Base-by-base conservation (phyloP, 2,888 invertebrate species). In the Pseudococcus jackbeardsleyi region DNA sequence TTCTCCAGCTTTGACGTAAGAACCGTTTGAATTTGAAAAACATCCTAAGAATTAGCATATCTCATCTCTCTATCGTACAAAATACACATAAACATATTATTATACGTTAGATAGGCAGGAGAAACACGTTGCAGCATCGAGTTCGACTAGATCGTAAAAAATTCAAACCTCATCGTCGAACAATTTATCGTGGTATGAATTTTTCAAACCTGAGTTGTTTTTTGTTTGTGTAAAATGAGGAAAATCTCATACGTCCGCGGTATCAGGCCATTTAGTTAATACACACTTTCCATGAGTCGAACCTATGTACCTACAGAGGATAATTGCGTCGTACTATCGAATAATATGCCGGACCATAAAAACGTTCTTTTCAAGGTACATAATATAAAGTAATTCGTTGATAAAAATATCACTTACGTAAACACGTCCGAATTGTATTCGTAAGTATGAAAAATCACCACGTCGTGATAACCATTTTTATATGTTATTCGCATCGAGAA, bases 301-400 rank as follows among this genome's bases (percentile, higher is more conserved):
- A 11, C 42, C 5, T 33, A 3, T 2, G 26, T 42, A 39, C n/a
- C n/a, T n/a, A n/a, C 46, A 82, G 77, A 11, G n/a, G 79, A 46
- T 82, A 82, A 82, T 82, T 82, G 46, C 79, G 79, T 46, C 46
- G 79, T 82, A 82, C 46, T 82, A 82, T 82, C 46, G 26, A 82
- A 82, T 72, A 33, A 64, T 64, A 19, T 33, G 26, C 8, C 22
- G 39, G 11, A 46, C 79, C 79, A 82, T 82, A 42, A 82, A 82
- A 82, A 82, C 22, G 79, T 82, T 82, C 19, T 19, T 82, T 82
- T 82, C 79, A 82, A 82, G 79, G 79, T 82, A 59, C 17, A 59
- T 59, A 59, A 59, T 64, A 22, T 19, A 22, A 64, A 22, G 19
- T 82, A 46, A 82, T 22, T 82, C 79, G 42, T 42, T 22, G 42